Evolutionary conservation across 1,140 invertebrate species (phyloP).

Genomic region (Leptopilina boulardi): DNA sequence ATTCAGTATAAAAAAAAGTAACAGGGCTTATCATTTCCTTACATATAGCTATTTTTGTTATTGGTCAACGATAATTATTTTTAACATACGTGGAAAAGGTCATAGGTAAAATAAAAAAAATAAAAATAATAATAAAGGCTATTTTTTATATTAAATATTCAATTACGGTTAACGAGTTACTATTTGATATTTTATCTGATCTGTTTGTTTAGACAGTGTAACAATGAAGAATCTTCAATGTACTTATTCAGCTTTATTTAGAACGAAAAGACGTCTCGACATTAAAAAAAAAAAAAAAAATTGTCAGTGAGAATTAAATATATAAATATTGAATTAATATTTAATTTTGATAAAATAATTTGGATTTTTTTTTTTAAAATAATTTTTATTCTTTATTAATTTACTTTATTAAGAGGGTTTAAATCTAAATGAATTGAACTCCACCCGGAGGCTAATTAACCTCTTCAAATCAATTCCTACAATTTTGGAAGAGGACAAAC

Average conservation of each 20-base stretch:
- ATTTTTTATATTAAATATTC: too few relatives aligned
- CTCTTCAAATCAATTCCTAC: constrained; percentile 11
- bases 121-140: too few relatives aligned
- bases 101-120: too few relatives aligned
- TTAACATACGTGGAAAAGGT: too few relatives aligned
- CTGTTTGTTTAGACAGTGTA: background rate
- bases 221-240: background rate
- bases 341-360: too few relatives aligned
- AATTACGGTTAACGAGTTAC: too few relatives aligned
- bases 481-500: constrained; percentile 2
- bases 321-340: too few relatives aligned
- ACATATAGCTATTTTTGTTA: too few relatives aligned
- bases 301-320: background rate
- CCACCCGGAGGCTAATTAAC: background rate
- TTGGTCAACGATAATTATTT: too few relatives aligned
- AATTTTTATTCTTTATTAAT: background rate
- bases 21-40: too few relatives aligned
- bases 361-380: background rate
- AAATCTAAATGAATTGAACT: background rate
- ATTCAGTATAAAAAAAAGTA: too few relatives aligned
- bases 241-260: background rate
- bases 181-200: background rate
- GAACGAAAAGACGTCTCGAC: background rate
- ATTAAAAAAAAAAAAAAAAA: background rate
- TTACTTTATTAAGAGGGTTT: background rate